Evolutionary conservation across 1,140 invertebrate species (phyloP), one percentile per base, ranked within the genome.

Genomic region (Paracyclopina nana): DNA sequence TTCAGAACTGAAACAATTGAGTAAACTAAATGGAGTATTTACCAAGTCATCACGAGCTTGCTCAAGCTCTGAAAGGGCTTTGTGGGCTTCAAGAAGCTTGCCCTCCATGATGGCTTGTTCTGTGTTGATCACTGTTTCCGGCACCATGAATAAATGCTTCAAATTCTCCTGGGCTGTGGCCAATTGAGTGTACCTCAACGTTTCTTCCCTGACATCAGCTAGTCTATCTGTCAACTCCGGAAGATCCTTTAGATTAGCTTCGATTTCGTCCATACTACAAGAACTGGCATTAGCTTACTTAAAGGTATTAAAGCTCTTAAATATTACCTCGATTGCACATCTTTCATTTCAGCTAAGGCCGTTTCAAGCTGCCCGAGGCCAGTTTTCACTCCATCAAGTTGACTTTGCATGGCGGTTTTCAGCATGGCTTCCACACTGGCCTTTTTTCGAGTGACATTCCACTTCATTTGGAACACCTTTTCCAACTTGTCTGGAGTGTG

Each of bases 391-490:
- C 90, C 91, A 68, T 98, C 92, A 30, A 98, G 64, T 66, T 98
- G 91, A 59, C 86, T 88, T 67, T 98, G 91, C 69, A 98, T 87
- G 5, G 88, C 87, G n/a, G 88, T 94, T 68, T 97, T 95, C 14
- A 98, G 65, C 73, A 94, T 83, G 11, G 90, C 86, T 68, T 98
- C 92, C 22, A 94, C 85, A 5, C 91, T 92, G 1, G 85, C 84
- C 68, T 95, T 81, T 55, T 88, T 85, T 14, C 81, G 68, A 9
- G 71, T 71, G 52, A 83, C 79, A 48, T 48, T 48, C 8, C 27
- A 38, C 4, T 16, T 38, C 34, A 38, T 38, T 9, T 38, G 34
- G n/a, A n/a, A n/a, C n/a, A 83, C 80, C 68, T 92, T 95, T 63
- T 97, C 92, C 52, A 98, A 64, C 59, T 96, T 91, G 22, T 88